phyloP scores from a whole-genome alignment of 1,140 invertebrate genomes.

The Temnothorax curvispinosus region DNA sequence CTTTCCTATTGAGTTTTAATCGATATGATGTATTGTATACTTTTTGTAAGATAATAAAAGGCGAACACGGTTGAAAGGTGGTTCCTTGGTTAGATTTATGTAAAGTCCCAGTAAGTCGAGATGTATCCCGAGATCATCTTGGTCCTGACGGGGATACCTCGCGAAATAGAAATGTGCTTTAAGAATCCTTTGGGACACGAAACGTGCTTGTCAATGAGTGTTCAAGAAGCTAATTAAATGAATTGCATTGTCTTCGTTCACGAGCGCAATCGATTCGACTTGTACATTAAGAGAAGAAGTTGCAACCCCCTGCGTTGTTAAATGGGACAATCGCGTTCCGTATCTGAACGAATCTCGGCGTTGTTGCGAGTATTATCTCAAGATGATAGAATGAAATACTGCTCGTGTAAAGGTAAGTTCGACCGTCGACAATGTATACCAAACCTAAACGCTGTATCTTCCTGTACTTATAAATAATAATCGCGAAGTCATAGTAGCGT shows the following conservation, averaged over 20 bases:
- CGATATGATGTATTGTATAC: conserved; percentile 6
- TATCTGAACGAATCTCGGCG: neutral
- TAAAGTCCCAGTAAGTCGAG: neutral
- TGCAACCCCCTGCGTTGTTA: conserved; percentile 23
- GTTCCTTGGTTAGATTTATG: neutral
- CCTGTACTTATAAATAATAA: conserved; percentile 53
- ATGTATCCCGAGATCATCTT: neutral
- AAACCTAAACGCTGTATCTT: conserved; percentile 36
- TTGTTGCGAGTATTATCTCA: neutral
- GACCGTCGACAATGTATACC: conserved; percentile 31
- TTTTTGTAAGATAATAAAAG: conserved; percentile 47
- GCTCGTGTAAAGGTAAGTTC: neutral
- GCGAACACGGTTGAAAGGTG: no score
- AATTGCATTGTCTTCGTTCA: conserved; percentile 28
- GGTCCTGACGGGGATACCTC: neutral
- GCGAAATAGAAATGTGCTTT: conserved; percentile 34
- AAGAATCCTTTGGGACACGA: neutral
- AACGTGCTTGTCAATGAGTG: conserved; percentile 35
- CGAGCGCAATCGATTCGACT: conserved; percentile 16
- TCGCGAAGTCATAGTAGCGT: conserved; percentile 17
- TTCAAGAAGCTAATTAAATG: conserved; percentile 23
- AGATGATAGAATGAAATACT: neutral
- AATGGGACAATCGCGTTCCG: conserved; percentile 31
- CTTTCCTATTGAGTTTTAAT: conserved; percentile 9
- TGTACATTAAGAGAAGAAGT: conserved; percentile 21